Base-by-base conservation (phyloP, 2,797 vertebrate species). In the Notolepis coatsorum region DNA sequence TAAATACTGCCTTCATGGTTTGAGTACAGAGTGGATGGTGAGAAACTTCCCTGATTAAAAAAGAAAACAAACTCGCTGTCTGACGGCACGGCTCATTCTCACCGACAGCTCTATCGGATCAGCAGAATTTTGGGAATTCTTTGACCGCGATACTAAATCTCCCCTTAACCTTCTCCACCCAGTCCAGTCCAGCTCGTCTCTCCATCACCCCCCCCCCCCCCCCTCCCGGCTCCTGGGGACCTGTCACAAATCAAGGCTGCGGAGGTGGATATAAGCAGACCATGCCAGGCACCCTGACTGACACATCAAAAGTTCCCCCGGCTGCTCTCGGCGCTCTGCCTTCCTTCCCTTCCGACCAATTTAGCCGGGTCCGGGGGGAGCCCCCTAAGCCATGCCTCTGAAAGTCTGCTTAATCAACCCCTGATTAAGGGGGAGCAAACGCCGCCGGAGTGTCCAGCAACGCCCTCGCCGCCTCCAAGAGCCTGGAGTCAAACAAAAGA, bases 181-280 rank as follows among this genome's bases (percentile, higher is more conserved):
- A n/a, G n/a, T n/a, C n/a, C n/a, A n/a, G n/a, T n/a, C n/a, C n/a
- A n/a, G n/a, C n/a, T n/a, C n/a, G n/a, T n/a, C n/a, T 31, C 52
- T 38, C 20, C 0, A 21, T 17, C 0, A 21, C 33, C 68, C 35
- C 64, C 65, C 57, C 49, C 42, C 59, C 65, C 70, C 60, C 67
- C 72, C 31, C 31, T 68, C 61, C 80, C 60, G 69, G 43, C 82
- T 71, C 80, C 75, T 17, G 69, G 84, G 21, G 87, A 86, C 82
- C 87, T 50, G 81, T 89, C 87, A 85, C 78, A 81, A 87, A 88
- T 86, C 80, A 82, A 84, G 81, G 68, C 70, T 47, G 65, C 0
- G 84, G 80, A 68, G 57, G 80, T 86, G 79, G 65, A 67, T 64
- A 84, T 63, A 66, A 78, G 73, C 64, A 68, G 87, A 81, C 49